These are phyloP conservation scores for Prionailurus bengalensis DNA, from an alignment of 2,113 vertebrate species.

Conservation along the genomic window DNA sequence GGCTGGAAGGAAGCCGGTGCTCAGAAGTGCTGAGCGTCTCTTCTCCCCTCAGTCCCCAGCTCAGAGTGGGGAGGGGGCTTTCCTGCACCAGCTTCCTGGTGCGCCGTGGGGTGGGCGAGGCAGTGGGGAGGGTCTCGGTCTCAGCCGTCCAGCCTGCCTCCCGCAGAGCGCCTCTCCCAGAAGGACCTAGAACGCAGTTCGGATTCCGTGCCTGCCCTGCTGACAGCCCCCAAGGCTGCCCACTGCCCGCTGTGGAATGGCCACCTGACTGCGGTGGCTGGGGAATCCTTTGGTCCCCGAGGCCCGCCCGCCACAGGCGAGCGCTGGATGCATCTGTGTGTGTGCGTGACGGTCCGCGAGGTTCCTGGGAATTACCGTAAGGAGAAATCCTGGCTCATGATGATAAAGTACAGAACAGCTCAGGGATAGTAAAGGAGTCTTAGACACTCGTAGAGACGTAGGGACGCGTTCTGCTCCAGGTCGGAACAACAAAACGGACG, in stretches of 20 bases:
- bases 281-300: too few relatives aligned
- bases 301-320: too few relatives aligned
- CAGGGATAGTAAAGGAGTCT: background rate
- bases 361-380: background rate
- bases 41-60: background rate
- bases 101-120: background rate
- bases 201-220: background rate
- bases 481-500: background rate
- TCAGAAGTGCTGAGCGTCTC: too few relatives aligned
- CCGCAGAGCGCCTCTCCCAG: background rate
- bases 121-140: background rate
- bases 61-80: accelerated
- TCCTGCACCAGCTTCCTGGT: background rate
- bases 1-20: too few relatives aligned
- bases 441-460: too few relatives aligned
- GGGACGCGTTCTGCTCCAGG: background rate
- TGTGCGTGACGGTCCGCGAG: accelerated
- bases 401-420: background rate
- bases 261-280: background rate
- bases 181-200: background rate
- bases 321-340: accelerated
- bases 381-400: accelerated
- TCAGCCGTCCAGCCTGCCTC: background rate
- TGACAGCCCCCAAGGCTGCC: background rate
- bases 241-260: background rate